These are phyloP conservation scores for Eublepharis macularius DNA, from an alignment of 2,113 vertebrate genomes.

Conservation along the genomic window DNA sequence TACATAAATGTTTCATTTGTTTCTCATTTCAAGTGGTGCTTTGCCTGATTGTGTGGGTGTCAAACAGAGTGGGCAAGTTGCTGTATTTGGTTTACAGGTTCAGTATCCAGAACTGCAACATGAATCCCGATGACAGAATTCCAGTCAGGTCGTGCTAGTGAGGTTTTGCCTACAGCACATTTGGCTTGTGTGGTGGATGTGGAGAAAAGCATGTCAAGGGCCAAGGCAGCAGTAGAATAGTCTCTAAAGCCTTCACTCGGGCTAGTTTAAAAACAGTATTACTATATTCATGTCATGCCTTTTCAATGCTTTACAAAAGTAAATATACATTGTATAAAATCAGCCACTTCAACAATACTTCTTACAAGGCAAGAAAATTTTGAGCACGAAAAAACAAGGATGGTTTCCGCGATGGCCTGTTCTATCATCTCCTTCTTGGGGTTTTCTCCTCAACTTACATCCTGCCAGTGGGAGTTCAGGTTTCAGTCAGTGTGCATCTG, in stretches of 20 bases:
- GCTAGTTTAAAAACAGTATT: neutral
- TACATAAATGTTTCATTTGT: conserved; percentile 42
- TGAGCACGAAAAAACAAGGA: neutral
- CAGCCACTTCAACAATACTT: neutral
- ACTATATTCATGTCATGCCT: neutral
- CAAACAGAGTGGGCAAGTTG: neutral
- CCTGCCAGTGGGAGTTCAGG: too few relatives aligned
- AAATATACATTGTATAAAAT: neutral
- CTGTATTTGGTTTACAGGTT: neutral
- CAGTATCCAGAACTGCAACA: conserved; percentile 23
- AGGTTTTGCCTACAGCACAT: accelerated
- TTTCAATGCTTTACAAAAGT: neutral
- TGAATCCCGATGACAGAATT: conserved; percentile 30
- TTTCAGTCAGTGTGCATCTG: too few relatives aligned
- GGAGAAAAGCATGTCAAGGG: neutral
- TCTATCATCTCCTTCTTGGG: too few relatives aligned
- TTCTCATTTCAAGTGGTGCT: conserved; percentile 8
- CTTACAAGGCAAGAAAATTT: accelerated
- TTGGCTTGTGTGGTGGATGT: conserved; percentile 3
- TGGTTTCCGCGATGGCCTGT: too few relatives aligned
- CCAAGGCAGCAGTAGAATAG: neutral
- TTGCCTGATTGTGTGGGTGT: conserved; percentile 32
- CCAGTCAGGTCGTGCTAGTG: conserved; percentile 25
- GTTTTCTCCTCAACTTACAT: too few relatives aligned
- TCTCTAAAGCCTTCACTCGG: neutral